These are phyloP conservation scores for Nibea albiflora DNA, from an alignment of 2,113 vertebrate genomes.

Conservation along the genomic window DNA sequence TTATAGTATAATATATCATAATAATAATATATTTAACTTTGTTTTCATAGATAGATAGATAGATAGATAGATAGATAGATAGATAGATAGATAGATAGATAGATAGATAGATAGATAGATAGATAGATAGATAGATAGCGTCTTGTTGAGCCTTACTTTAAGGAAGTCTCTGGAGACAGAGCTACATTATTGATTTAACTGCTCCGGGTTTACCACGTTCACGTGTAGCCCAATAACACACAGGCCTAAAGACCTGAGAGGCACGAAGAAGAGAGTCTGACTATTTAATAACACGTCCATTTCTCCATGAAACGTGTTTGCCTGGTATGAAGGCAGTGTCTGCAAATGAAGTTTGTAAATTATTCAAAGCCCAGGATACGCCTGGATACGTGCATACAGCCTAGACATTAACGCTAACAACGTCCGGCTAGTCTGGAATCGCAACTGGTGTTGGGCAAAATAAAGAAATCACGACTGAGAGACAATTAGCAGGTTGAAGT, in stretches of 20 bases:
- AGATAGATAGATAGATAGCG: slow-evolving; percentile 8
- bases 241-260: neutral
- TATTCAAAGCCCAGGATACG: neutral
- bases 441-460: neutral
- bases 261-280: neutral
- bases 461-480: neutral
- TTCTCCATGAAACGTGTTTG: neutral
- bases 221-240: neutral
- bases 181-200: neutral
- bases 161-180: too few relatives aligned
- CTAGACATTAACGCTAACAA: neutral
- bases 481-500: too few relatives aligned
- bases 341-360: neutral
- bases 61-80: neutral
- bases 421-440: neutral
- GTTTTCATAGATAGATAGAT: neutral
- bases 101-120: neutral
- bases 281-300: neutral
- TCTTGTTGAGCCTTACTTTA: neutral
- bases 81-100: neutral
- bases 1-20: too few relatives aligned
- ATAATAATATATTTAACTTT: neutral
- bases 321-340: neutral
- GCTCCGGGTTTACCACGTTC: neutral
- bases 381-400: neutral